Evolutionary conservation across 2,888 invertebrate species (phyloP).

Genomic region (Dioctria linearis): DNA sequence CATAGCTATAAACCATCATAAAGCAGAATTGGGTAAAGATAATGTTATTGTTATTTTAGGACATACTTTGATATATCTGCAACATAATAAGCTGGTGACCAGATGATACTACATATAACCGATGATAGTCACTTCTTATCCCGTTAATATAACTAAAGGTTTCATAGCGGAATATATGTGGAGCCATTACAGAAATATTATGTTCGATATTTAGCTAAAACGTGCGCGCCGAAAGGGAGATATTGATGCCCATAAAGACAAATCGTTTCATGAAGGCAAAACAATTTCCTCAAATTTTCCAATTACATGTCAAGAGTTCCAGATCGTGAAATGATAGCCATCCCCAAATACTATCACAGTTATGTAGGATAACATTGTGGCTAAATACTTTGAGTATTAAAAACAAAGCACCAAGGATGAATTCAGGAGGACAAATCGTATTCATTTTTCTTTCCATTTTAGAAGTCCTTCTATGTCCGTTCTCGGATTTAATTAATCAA

Average conservation of each 20-base stretch:
- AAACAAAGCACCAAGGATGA: too few relatives aligned
- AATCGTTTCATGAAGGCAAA: slow-evolving; percentile 35
- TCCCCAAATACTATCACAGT: too few relatives aligned
- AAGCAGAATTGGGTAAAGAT: slow-evolving; percentile 51
- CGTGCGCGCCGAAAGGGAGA: slow-evolving; percentile 19
- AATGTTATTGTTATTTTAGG: slow-evolving; percentile 43
- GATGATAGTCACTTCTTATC: slow-evolving; percentile 34
- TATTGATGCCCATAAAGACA: slow-evolving; percentile 14
- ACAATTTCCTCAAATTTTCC: slow-evolving; percentile 48
- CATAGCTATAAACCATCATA: slow-evolving; percentile 50
- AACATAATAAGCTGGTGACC: slow-evolving; percentile 7
- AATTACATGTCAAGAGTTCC: slow-evolving; percentile 44
- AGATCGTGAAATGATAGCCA: not conserved
- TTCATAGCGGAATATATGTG: not conserved
- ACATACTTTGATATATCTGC: slow-evolving; percentile 17
- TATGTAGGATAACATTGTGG: too few relatives aligned
- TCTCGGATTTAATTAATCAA: too few relatives aligned
- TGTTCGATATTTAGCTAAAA: slow-evolving; percentile 20
- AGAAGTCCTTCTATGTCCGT: too few relatives aligned
- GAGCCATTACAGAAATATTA: slow-evolving; percentile 35
- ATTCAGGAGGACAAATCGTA: too few relatives aligned
- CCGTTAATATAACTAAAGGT: not conserved
- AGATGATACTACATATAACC: slow-evolving; percentile 28
- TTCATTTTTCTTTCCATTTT: too few relatives aligned
- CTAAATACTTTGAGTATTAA: too few relatives aligned